Evolutionary conservation across 2,113 vertebrate genomes (phyloP).

Genomic region (Aldabrachelys gigantea): DNA sequence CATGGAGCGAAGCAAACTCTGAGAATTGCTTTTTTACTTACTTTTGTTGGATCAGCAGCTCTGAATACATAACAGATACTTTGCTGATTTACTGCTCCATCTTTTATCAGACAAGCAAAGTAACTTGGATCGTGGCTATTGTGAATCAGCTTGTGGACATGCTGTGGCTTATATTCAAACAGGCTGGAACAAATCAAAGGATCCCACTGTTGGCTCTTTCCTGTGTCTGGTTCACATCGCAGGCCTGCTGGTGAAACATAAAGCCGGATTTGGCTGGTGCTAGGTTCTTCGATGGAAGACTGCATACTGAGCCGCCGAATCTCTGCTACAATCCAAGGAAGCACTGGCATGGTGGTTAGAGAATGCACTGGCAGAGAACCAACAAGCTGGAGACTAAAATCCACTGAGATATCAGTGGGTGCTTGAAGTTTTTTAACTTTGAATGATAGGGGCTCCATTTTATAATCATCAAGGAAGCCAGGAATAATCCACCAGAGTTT

Average conservation of each 20-base stretch:
- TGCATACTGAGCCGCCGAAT: slow-evolving; percentile 78
- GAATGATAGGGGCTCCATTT: slow-evolving; percentile 83
- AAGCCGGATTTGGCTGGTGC: slow-evolving; percentile 75
- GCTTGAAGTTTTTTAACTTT: slow-evolving; percentile 67
- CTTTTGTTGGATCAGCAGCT: slow-evolving; percentile 90
- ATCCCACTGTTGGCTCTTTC: slow-evolving; percentile 83
- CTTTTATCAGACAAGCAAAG: slow-evolving; percentile 91
- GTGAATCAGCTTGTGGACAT: slow-evolving; percentile 90
- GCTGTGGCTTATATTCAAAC: slow-evolving; percentile 90
- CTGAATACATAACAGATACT: slow-evolving; percentile 93
- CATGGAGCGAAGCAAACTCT: not conserved
- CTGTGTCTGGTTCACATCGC: slow-evolving; percentile 81
- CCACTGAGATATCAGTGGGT: slow-evolving; percentile 62
- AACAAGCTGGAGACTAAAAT: slow-evolving; percentile 85
- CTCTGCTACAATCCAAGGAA: slow-evolving; percentile 96
- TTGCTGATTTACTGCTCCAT: slow-evolving; percentile 48
- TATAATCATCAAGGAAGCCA: slow-evolving; percentile 10
- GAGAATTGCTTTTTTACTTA: slow-evolving; percentile 70
- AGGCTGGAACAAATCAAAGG: slow-evolving; percentile 86
- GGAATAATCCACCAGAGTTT: slow-evolving; percentile 11
- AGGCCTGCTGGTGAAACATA: slow-evolving; percentile 82
- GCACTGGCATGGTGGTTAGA: slow-evolving; percentile 93
- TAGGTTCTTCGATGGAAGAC: slow-evolving; percentile 54
- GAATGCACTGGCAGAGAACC: slow-evolving; percentile 88
- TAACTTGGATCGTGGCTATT: slow-evolving; percentile 92